Base-by-base conservation (phyloP, 2,797 vertebrate genomes). In the Sebastes vulpes region DNA sequence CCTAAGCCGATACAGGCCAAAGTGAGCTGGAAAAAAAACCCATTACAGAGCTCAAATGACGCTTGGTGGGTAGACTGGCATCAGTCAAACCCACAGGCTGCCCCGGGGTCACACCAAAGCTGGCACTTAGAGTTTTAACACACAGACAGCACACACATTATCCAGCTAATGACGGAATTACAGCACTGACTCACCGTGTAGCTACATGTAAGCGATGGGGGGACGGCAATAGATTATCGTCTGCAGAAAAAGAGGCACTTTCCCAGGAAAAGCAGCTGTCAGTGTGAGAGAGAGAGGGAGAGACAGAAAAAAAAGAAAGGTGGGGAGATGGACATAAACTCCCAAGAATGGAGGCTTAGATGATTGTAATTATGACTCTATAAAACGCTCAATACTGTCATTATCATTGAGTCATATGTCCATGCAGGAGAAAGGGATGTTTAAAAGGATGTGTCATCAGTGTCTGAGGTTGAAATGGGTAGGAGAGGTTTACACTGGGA, bases 151-250 rank as follows among this genome's bases (percentile, higher is more conserved):
- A 89, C 92, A 90, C 88, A 93, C 91, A 96, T 97, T 95, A 96
- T 95, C 94, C 92, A 91, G 89, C 92, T 97, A 96, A 96, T 96
- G 96, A 96, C 81, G 92, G 95, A 95, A 96, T 97, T 96, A 97
- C 95, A 90, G 91, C 92, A 80, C 91, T 96, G 95, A 96, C 94
- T 97, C 95, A 96, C 94, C 93, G 75, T 95, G 96, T 95, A 95
- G 94, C 93, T 95, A 91, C 96, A 95, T 95, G 94, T 95, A 94
- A 93, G 93, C 83, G 90, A 86, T 85, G 87, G 74, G 83, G 93
- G 89, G 85, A 89, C 65, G 92, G 95, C 87, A 91, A 93, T 94
- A 96, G 95, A 96, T 96, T 96, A 96, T 94, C 90, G 91, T 89
- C 85, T 87, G 88, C 21, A 91, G 89, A 90, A 87, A 46, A 93